These are phyloP conservation scores for Pimpla rufipes DNA, from an alignment of 2,888 invertebrate species.

Conservation along the genomic window DNA sequence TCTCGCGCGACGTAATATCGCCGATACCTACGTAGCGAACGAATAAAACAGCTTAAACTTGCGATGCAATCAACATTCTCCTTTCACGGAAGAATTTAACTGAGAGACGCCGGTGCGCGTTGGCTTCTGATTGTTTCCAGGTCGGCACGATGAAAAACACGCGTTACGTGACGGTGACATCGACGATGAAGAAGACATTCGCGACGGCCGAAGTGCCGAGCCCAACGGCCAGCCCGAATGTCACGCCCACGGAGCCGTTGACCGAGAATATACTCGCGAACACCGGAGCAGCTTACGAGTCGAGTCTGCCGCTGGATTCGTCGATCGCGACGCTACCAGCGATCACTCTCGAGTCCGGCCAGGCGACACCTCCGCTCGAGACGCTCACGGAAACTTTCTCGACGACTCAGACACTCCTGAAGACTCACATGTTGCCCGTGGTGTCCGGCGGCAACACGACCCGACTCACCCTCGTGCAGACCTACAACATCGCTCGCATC, in stretches of 20 bases:
- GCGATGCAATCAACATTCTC: background rate
- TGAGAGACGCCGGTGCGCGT: background rate
- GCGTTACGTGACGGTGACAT: slow-evolving; percentile 94
- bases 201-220: slow-evolving; percentile 88
- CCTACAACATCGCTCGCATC: slow-evolving; percentile 94
- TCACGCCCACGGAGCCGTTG: slow-evolving; percentile 90
- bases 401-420: slow-evolving; percentile 94
- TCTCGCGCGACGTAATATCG: background rate
- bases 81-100: background rate
- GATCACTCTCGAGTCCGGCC: slow-evolving; percentile 91
- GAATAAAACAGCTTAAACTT: background rate
- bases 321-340: slow-evolving; percentile 94
- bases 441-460: slow-evolving; percentile 91
- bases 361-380: slow-evolving; percentile 94
- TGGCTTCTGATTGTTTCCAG: slow-evolving; percentile 85
- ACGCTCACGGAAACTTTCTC: slow-evolving; percentile 96
- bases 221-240: slow-evolving; percentile 84
- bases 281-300: slow-evolving; percentile 90
- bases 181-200: slow-evolving; percentile 93
- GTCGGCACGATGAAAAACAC: slow-evolving; percentile 95
- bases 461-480: slow-evolving; percentile 94
- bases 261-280: slow-evolving; percentile 95
- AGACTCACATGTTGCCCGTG: slow-evolving; percentile 95
- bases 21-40: background rate
- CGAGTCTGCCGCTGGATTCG: slow-evolving; percentile 90